Conservation (phyloP, 1,140 invertebrate species). For the Thalassaphorura encarpata region DNA sequence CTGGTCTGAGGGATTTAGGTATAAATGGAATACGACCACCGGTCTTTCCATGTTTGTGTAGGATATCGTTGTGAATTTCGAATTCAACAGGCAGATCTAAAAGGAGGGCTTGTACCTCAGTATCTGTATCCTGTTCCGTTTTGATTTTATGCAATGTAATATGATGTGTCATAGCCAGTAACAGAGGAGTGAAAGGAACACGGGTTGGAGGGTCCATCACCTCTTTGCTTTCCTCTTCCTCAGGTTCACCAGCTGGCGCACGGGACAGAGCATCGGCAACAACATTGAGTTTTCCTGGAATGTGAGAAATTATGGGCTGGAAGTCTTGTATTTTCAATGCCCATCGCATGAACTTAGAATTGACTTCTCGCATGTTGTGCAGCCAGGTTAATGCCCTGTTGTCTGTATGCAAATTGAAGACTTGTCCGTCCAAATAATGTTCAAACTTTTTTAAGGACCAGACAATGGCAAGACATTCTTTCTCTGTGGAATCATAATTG, state of each 20-base stretch:
- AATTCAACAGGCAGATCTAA: not conserved
- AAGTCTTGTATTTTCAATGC: slow-evolving; percentile 41
- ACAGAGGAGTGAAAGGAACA: not conserved
- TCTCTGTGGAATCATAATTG: slow-evolving; percentile 40
- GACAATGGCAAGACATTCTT: slow-evolving; percentile 44
- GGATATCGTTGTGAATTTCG: not conserved
- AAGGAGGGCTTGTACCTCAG: not conserved
- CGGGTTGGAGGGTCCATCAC: not conserved
- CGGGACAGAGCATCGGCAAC: slow-evolving; percentile 16
- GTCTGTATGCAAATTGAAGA: slow-evolving; percentile 44
- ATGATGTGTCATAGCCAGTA: not conserved
- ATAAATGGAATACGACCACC: slow-evolving; percentile 6
- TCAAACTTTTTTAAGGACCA: slow-evolving; percentile 41
- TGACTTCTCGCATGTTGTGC: slow-evolving; percentile 36
- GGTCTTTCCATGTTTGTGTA: not conserved
- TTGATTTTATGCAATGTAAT: not conserved
- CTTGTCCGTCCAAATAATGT: slow-evolving; percentile 41
- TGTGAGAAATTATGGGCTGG: not conserved
- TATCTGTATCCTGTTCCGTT: not conserved
- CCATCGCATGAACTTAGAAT: slow-evolving; percentile 41
- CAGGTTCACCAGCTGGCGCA: slow-evolving; percentile 13
- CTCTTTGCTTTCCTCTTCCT: not conserved
- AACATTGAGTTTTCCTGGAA: slow-evolving; percentile 31
- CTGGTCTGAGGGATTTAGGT: not conserved
- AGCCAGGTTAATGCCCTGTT: slow-evolving; percentile 42